Conservation (phyloP, 2,113 vertebrate species). For the Pygoscelis adeliae region DNA sequence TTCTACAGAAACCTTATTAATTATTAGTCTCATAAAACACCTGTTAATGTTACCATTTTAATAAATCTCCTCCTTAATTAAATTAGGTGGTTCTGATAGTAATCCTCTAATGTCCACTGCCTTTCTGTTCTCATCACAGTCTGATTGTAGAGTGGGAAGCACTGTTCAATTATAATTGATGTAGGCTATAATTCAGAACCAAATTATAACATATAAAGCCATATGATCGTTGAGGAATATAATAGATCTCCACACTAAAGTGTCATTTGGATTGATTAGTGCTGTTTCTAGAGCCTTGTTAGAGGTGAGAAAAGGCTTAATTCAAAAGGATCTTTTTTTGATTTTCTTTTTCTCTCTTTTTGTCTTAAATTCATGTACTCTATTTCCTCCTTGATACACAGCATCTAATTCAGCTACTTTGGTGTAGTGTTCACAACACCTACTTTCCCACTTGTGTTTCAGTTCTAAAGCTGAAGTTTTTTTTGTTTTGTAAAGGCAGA, state of each 20-base stretch:
- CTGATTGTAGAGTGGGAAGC: conserved; percentile 40
- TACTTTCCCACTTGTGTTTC: not conserved
- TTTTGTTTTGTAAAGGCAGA: not conserved
- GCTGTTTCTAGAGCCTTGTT: conserved; percentile 54
- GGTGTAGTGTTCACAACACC: not conserved
- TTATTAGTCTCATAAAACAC: conserved; percentile 72
- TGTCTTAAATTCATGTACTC: not conserved
- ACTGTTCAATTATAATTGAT: conserved; percentile 63
- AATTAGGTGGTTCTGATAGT: conserved; percentile 60
- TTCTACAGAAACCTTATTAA: conserved; percentile 70
- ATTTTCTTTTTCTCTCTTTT: not conserved
- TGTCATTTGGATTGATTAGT: conserved; percentile 70
- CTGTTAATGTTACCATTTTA: conserved; percentile 69
- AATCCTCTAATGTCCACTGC: conserved; percentile 51
- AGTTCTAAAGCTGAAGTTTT: conserved; percentile 4
- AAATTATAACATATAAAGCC: conserved; percentile 69
- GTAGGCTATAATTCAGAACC: conserved; percentile 65
- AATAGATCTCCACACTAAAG: conserved; percentile 58
- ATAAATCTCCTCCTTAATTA: conserved; percentile 71
- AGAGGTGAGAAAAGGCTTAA: conserved; percentile 48
- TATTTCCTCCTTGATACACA: not conserved
- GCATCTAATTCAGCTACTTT: not conserved
- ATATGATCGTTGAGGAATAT: conserved; percentile 64
- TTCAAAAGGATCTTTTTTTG: not conserved
- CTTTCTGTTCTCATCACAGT: conserved; percentile 37